These are phyloP conservation scores for Calephelis perditalis DNA, from an alignment of 2,888 invertebrate genomes.

Conservation along the genomic window DNA sequence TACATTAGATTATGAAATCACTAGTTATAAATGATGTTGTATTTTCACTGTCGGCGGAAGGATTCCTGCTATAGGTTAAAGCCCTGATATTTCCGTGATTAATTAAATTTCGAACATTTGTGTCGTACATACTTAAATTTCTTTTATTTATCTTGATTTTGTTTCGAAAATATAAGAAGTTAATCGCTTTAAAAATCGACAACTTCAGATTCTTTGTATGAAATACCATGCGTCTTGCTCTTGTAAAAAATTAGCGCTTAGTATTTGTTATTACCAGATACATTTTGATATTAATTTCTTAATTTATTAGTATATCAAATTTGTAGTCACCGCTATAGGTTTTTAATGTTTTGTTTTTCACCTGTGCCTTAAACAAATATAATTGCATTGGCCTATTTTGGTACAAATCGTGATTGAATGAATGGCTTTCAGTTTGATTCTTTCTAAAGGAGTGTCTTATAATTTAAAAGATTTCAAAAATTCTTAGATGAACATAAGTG, in stretches of 20 bases:
- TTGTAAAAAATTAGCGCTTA: slow-evolving; percentile 3
- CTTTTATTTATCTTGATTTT: not conserved
- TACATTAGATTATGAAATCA: slow-evolving; percentile 12
- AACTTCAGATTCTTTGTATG: slow-evolving; percentile 5
- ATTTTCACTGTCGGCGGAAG: slow-evolving; percentile 62
- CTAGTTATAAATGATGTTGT: slow-evolving; percentile 26
- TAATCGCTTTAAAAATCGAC: not conserved
- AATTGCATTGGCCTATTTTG: no score
- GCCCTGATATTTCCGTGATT: slow-evolving; percentile 36
- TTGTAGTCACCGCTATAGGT: no score
- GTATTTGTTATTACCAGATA: not conserved
- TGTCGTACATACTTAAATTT: not conserved
- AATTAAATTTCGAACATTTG: slow-evolving; percentile 16
- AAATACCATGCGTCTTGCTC: slow-evolving; percentile 5
- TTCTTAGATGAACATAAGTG: no score
- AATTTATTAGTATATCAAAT: no score
- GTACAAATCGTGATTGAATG: no score
- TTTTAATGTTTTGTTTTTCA: no score
- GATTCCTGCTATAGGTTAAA: slow-evolving; percentile 65
- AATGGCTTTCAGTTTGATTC: no score
- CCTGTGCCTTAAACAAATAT: no score
- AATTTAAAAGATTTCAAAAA: no score
- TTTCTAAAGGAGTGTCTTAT: no score
- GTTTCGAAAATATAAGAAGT: not conserved
- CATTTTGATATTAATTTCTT: no score